These are phyloP conservation scores for Macrobrachium rosenbergii DNA, from an alignment of 1,140 invertebrate genomes.

Conservation along the genomic window DNA sequence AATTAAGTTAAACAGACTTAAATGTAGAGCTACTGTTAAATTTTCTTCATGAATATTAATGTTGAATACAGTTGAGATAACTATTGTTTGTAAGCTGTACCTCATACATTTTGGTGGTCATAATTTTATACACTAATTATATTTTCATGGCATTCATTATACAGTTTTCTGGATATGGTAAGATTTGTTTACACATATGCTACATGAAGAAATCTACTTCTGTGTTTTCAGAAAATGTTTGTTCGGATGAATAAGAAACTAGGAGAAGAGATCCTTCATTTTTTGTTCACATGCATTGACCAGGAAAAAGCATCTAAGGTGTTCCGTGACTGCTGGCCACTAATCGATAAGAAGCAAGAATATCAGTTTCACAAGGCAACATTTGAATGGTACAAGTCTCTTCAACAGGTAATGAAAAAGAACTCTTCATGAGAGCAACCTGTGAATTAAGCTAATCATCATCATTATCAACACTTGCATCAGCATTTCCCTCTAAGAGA, in stretches of 20 bases:
- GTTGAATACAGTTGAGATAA: no score
- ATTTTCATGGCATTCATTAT: neutral
- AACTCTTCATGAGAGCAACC: no score
- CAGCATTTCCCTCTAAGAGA: no score
- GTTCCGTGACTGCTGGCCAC: slow-evolving; percentile 61
- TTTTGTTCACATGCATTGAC: slow-evolving; percentile 49
- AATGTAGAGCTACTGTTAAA: no score
- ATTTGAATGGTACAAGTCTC: slow-evolving; percentile 61
- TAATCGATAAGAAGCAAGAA: slow-evolving; percentile 54
- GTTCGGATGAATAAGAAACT: slow-evolving; percentile 49
- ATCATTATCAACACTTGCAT: no score
- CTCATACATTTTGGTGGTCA: no score
- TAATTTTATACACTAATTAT: no score
- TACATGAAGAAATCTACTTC: neutral
- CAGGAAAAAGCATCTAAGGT: slow-evolving; percentile 39
- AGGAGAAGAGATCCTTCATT: slow-evolving; percentile 55
- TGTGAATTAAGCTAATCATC: no score
- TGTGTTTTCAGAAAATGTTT: slow-evolving; percentile 49
- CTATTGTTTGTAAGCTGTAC: no score
- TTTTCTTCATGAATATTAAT: no score
- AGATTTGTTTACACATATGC: neutral
- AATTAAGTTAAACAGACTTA: no score
- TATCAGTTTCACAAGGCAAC: slow-evolving; percentile 56
- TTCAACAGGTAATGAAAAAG: slow-evolving; percentile 41
- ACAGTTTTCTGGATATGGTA: neutral